Conservation (phyloP, 1,140 invertebrate genomes). For the Rhagoletis pomonella region DNA sequence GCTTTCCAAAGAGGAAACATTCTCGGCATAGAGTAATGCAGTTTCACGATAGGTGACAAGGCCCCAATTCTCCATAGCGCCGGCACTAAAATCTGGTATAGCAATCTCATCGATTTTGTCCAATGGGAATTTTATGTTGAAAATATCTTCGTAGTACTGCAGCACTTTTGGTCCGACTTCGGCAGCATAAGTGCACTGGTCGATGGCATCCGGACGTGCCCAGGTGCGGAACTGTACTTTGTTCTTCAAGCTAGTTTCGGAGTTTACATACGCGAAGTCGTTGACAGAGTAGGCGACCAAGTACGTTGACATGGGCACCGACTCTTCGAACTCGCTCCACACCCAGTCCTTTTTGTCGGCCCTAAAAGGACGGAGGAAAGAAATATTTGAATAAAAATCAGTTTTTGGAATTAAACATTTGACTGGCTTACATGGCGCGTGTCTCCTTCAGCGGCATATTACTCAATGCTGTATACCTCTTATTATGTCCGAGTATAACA, state of each 20-base stretch:
- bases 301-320: constrained; percentile 89
- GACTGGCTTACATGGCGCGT: constrained; percentile 62
- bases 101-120: constrained; percentile 84
- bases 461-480: constrained; percentile 82
- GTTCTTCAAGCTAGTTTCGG: constrained; percentile 83
- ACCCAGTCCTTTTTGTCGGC: constrained; percentile 76
- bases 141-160: constrained; percentile 82
- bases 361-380: constrained; percentile 64
- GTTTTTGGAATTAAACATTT: too few species aligned
- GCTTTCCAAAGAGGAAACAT: constrained; percentile 77
- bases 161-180: constrained; percentile 76
- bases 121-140: constrained; percentile 79
- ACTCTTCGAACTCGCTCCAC: constrained; percentile 81
- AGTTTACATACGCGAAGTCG: constrained; percentile 80
- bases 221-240: constrained; percentile 70
- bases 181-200: constrained; percentile 79
- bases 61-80: constrained; percentile 85
- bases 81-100: constrained; percentile 85
- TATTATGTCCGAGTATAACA: constrained; percentile 82
- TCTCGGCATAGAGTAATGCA: constrained; percentile 61
- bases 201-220: constrained; percentile 80
- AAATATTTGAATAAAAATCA: neutral
- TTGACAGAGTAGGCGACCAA: constrained; percentile 86
- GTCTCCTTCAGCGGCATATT: constrained; percentile 84
- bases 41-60: constrained; percentile 74